Conservation (phyloP, 2,797 vertebrate genomes). For the Astyanax mexicanus region DNA sequence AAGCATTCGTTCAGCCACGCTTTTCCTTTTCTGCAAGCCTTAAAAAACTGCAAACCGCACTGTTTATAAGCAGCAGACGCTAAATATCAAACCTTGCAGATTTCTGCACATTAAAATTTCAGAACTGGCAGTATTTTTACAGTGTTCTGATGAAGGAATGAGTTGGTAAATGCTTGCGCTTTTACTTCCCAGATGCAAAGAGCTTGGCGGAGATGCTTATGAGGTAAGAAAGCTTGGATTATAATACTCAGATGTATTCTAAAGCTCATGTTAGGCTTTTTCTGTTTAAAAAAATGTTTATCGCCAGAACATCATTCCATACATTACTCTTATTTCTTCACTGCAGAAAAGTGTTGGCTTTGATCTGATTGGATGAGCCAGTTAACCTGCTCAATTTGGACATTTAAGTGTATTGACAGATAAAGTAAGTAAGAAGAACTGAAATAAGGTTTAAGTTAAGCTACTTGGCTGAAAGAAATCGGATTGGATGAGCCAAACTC, state of each 20-base stretch:
- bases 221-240: conserved; percentile 83
- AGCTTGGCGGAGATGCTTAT: conserved; percentile 99
- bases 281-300: too few relatives aligned
- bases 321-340: neutral
- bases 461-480: too few relatives aligned
- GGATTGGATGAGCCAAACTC: too few relatives aligned
- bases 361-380: too few relatives aligned
- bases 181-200: conserved; percentile 91
- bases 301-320: neutral
- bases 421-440: too few relatives aligned
- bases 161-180: conserved; percentile 17
- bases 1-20: conserved; percentile 59
- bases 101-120: neutral
- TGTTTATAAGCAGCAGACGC: neutral
- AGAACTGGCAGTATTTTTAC: neutral
- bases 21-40: neutral
- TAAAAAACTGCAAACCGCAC: neutral
- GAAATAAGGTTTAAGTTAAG: too few relatives aligned
- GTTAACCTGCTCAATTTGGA: too few relatives aligned
- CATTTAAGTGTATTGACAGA: too few relatives aligned
- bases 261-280: neutral
- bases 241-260: neutral
- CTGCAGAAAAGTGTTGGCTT: too few relatives aligned
- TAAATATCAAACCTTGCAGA: neutral
- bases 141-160: neutral